Percentiles rank a stretch among this genome's conserved stretches.
phyloP scores from a whole-genome alignment of 2,797 vertebrate species.

The Phataginus tetradactyla region DNA sequence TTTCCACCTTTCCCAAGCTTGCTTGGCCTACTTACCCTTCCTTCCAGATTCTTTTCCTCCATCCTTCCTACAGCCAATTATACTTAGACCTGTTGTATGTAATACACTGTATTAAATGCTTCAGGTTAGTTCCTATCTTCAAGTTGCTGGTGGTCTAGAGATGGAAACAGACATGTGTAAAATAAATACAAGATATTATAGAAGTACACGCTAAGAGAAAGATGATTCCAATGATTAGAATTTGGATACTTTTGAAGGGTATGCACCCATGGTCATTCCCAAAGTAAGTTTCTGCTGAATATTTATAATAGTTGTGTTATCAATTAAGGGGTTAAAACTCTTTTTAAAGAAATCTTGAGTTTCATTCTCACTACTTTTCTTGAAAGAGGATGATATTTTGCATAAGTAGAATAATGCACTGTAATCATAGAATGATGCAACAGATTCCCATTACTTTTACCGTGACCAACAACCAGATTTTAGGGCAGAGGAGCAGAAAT shows the following conservation, averaged over 20 bases:
- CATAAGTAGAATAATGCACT: not conserved
- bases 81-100: not conserved
- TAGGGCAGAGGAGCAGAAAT: not conserved
- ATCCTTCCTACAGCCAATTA: not conserved
- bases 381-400: constrained; percentile 13
- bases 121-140: not conserved
- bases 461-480: not conserved
- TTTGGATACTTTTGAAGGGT: not conserved
- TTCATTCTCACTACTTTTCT: not conserved
- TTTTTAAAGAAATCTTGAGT: not conserved
- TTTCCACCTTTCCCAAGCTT: not conserved
- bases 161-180: constrained; percentile 4
- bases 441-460: not conserved
- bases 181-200: not conserved
- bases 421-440: not conserved
- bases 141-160: not conserved
- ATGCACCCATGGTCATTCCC: not conserved
- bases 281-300: constrained; percentile 1
- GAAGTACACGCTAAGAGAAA: not conserved
- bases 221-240: not conserved
- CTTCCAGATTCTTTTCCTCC: not conserved
- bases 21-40: not conserved
- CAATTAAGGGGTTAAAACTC: not conserved
- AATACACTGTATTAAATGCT: not conserved
- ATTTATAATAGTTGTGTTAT: not conserved